These are phyloP conservation scores for Pogonus chalceus DNA, from an alignment of 1,140 invertebrate species.

Conservation along the genomic window DNA sequence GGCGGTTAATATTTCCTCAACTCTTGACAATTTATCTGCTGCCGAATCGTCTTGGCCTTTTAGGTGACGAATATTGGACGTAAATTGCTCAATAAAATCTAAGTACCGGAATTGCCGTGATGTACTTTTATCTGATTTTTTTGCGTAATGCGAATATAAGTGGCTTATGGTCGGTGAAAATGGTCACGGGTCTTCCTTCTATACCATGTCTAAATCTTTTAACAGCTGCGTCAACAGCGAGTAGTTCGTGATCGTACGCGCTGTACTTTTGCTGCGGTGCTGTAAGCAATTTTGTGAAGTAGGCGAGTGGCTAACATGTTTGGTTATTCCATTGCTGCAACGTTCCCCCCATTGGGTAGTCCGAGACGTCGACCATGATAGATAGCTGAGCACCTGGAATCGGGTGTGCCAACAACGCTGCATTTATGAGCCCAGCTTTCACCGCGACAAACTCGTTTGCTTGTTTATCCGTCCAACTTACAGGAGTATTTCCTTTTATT, in stretches of 20 bases:
- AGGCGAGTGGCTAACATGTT: constrained; percentile 14
- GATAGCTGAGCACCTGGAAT: background rate
- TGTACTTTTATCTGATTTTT: constrained; percentile 25
- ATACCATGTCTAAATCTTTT: constrained; percentile 23
- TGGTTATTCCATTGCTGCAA: constrained; percentile 13
- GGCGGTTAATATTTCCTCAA: constrained; percentile 16
- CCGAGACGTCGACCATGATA: constrained; percentile 1
- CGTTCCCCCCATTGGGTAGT: constrained; percentile 13
- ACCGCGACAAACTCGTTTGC: background rate
- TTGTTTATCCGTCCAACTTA: constrained; percentile 11
- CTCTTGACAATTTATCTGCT: constrained; percentile 25
- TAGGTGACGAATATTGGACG: constrained; percentile 30
- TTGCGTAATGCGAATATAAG: constrained; percentile 24
- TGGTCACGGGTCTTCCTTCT: constrained; percentile 23
- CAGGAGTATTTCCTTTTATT: constrained; percentile 20
- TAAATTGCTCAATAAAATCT: constrained; percentile 31
- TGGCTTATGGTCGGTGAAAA: constrained; percentile 33
- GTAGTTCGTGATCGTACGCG: constrained; percentile 35
- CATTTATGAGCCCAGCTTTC: constrained; percentile 7
- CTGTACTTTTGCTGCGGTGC: constrained; percentile 28
- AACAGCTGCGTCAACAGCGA: constrained; percentile 33
- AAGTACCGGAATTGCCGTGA: constrained; percentile 28
- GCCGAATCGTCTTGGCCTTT: constrained; percentile 27
- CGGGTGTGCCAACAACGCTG: constrained; percentile 17
- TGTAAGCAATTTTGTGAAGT: constrained; percentile 22